A percentile compares a stretch with the other conserved stretches of the same genome.
These are phyloP conservation scores for Ptychobarbus kaznakovi DNA, from an alignment of 2,797 vertebrate genomes.

Conservation along the genomic window DNA sequence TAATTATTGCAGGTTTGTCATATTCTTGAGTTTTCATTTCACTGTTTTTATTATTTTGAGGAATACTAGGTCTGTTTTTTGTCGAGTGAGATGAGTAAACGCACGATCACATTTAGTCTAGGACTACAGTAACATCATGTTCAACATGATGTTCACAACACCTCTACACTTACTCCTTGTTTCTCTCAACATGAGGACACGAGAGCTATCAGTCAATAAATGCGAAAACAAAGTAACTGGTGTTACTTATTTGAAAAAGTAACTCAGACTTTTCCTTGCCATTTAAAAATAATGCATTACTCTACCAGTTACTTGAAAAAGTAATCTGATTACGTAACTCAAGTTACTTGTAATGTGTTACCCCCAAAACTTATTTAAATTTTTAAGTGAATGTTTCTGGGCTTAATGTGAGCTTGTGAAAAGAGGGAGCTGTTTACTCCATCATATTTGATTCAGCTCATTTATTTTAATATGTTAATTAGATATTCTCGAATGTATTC, in stretches of 20 bases:
- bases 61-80: no score
- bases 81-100: no score
- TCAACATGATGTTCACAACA: no score
- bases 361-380: not conserved
- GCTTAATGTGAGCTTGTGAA: not conserved
- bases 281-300: not conserved
- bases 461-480: constrained; percentile 29
- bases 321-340: not conserved
- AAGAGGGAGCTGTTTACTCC: not conserved
- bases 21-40: not conserved
- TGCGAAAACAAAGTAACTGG: no score
- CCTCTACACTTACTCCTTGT: no score
- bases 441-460: not conserved
- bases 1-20: not conserved
- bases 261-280: no score
- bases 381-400: not conserved
- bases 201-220: no score
- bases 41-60: no score
- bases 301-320: not conserved
- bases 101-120: not conserved
- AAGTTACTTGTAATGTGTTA: no score
- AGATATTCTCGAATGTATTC: not conserved
- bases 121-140: not conserved
- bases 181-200: no score
- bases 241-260: no score